Evolutionary conservation across 2,113 vertebrate genomes (phyloP), one percentile per base, ranked within the genome.

Genomic region (Chloropsis hardwickii): DNA sequence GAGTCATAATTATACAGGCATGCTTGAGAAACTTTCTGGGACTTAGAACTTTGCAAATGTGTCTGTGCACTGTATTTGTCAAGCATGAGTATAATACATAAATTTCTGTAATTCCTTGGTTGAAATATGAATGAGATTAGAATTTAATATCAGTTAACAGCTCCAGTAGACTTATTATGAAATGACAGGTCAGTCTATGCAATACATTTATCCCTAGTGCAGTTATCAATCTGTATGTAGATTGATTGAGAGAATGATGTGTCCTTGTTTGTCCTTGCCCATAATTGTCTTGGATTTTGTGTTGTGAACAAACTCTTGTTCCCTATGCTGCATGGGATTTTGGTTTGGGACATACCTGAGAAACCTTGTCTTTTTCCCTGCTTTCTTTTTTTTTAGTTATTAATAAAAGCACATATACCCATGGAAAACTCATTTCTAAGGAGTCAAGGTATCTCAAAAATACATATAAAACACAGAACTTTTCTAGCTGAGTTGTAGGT

Each of bases 331-430:
- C 6, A 19, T 39, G 10, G 50, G 29, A 9, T 86, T 86, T 81
- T 61, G 22, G 48, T n/a, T 24, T 27, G 31, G 22, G 21, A 37
- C 35, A 31, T 44, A 51, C 9, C 18, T 69, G 57, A 93, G 51
- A 64, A 50, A 65, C 3, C 4, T 47, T 78, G 11, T 22, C 4
- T 31, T 17, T 5, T 6, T 4, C 5, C 2, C 2, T 4, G 2
- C 3, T 5, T 1, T 11, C 12, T 7, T 5, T 54, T 39, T 65
- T 58, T 35, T 24, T 5, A 33, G 3, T 58, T 56, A 48, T 18
- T 50, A 50, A 40, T 77, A 53, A 86, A 42, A 71, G 12, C 12
- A 48, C 2, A 18, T n/a, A 9, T 70, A 19, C 37, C 6, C 12
- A 44, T 29, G 10, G 8, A 70, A 86, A 88, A 50, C 2, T 72